These are phyloP conservation scores for Pampusana beccarii DNA, from an alignment of 2,113 vertebrate species.

Conservation along the genomic window DNA sequence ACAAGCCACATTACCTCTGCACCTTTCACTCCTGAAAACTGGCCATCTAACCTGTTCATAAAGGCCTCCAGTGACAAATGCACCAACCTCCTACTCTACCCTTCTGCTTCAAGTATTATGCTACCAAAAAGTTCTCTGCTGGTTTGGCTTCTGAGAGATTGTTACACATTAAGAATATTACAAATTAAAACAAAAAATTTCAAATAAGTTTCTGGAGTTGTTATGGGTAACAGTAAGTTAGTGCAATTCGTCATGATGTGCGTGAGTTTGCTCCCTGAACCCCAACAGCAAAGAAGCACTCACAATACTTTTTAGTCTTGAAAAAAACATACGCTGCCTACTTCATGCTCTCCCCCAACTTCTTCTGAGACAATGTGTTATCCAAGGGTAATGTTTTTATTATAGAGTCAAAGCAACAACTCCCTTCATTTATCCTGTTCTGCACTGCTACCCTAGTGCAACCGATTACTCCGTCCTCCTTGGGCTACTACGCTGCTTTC, in stretches of 20 bases:
- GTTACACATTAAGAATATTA: accelerated
- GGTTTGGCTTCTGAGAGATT: accelerated
- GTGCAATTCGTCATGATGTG: accelerated
- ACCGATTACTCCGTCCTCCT: accelerated
- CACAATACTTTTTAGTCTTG: accelerated
- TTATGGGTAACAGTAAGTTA: accelerated
- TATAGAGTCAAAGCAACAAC: background rate
- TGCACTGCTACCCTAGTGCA: background rate
- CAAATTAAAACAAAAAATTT: accelerated
- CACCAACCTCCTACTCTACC: accelerated
- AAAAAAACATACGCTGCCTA: accelerated
- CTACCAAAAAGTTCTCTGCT: background rate
- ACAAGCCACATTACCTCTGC: background rate
- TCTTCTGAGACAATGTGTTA: accelerated
- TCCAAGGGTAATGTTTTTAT: accelerated
- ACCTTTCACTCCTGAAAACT: background rate
- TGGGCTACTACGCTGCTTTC: accelerated
- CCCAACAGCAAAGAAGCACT: background rate
- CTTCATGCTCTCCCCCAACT: accelerated
- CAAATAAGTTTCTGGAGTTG: background rate
- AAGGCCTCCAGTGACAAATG: background rate
- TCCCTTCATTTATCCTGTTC: too few species aligned
- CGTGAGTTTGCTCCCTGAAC: accelerated
- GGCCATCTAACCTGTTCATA: background rate
- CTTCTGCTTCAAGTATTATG: accelerated